phyloP scores from a whole-genome alignment of 2,113 vertebrate species.

The Ptyas mucosa region DNA sequence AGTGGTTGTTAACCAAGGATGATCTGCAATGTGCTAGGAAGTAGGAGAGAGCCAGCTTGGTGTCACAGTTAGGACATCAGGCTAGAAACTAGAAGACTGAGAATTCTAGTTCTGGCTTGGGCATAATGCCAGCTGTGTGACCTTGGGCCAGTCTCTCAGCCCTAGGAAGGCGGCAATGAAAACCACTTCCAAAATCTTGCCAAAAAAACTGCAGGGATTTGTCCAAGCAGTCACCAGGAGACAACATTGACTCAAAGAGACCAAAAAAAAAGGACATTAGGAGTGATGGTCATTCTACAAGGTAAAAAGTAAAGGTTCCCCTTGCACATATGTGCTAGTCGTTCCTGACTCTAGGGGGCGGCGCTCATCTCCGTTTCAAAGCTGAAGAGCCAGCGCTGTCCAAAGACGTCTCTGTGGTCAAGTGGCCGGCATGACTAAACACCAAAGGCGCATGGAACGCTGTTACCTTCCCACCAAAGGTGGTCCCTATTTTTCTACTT shows the following conservation, averaged over 20 bases:
- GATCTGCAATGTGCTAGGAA: not conserved
- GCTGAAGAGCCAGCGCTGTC: too few species aligned
- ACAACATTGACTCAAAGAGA: not conserved
- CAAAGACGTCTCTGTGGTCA: too few species aligned
- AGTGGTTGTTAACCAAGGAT: not conserved
- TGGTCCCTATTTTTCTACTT: too few species aligned
- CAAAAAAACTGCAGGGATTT: too few species aligned
- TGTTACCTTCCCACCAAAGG: too few species aligned
- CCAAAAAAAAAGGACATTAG: not conserved
- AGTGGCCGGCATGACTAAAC: too few species aligned
- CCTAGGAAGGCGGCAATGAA: not conserved
- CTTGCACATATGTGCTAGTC: too few species aligned
- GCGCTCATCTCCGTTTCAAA: too few species aligned
- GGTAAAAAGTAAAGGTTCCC: too few species aligned
- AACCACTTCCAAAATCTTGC: not conserved
- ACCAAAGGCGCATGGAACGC: too few species aligned
- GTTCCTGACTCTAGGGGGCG: too few species aligned
- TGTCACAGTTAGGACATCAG: not conserved
- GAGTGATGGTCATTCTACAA: not conserved
- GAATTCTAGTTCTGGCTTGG: not conserved
- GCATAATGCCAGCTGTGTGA: not conserved
- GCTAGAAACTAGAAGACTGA: not conserved
- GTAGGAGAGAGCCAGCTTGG: not conserved
- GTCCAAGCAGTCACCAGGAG: not conserved
- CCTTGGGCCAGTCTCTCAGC: not conserved